Conservation (phyloP, 2,797 vertebrate genomes). For the Menidia menidia region DNA sequence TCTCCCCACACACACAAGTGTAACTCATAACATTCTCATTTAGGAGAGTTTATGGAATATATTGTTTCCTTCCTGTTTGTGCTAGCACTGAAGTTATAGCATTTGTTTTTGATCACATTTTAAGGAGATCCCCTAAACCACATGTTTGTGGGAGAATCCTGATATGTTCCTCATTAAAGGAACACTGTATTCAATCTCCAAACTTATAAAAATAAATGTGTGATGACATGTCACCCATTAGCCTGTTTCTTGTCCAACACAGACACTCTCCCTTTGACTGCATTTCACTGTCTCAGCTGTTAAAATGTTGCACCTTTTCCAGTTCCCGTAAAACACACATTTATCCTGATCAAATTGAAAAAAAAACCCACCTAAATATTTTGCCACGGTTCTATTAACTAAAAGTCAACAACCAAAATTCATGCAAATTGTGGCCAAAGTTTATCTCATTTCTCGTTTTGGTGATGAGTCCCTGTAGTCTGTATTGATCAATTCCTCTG, state of each 20-base stretch:
- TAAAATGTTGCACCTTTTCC: conserved; percentile 42
- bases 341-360: conserved; percentile 35
- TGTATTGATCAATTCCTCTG: conserved; percentile 47
- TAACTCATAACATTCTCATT: conserved; percentile 79
- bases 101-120: conserved; percentile 70
- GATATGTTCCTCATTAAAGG: conserved; percentile 65
- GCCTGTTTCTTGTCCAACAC: conserved; percentile 25
- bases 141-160: conserved; percentile 67
- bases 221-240: conserved; percentile 53
- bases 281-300: conserved; percentile 34
- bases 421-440: conserved; percentile 41
- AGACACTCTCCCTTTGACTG: conserved; percentile 43
- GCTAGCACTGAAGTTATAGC: conserved; percentile 64
- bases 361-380: conserved; percentile 22
- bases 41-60: conserved; percentile 73
- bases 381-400: conserved; percentile 40
- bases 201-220: conserved; percentile 55
- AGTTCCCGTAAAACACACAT: conserved; percentile 42
- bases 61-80: conserved; percentile 83
- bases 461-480: conserved; percentile 57
- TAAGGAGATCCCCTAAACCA: conserved; percentile 65
- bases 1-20: conserved; percentile 68
- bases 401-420: conserved; percentile 52
- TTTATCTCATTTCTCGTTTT: conserved; percentile 58
- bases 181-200: conserved; percentile 58